Evolutionary conservation across 2,113 vertebrate genomes (phyloP).

Genomic region (Parotia lawesii): DNA sequence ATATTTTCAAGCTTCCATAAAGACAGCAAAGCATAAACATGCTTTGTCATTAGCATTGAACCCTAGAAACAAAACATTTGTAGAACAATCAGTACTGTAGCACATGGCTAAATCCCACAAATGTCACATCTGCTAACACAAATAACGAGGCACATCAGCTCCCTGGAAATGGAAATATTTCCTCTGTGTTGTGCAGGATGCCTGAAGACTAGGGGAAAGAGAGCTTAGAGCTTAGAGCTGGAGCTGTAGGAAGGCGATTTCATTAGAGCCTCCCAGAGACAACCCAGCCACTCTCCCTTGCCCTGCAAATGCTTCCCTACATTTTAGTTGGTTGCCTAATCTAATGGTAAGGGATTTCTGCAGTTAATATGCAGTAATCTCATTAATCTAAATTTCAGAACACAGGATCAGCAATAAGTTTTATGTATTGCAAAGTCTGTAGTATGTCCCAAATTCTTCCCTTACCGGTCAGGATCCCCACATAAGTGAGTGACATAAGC

Average conservation of each 20-base stretch:
- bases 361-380: background rate
- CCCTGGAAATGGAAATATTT: background rate
- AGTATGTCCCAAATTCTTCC: background rate
- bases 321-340: background rate
- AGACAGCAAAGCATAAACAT: background rate
- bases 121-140: background rate
- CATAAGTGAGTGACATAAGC: fast-evolving
- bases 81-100: background rate
- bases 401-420: background rate
- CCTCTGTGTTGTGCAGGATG: background rate
- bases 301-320: background rate
- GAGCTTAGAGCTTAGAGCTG: background rate
- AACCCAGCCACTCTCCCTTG: background rate
- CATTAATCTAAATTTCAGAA: background rate
- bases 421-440: background rate
- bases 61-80: background rate
- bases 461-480: background rate
- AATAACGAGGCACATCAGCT: background rate
- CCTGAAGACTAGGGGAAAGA: background rate
- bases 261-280: background rate
- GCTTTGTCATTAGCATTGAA: background rate
- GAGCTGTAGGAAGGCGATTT: background rate
- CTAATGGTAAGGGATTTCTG: background rate
- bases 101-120: background rate
- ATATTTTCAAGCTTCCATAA: background rate